phyloP scores from a whole-genome alignment of 2,888 invertebrate species.

The Metopia argyrocephala region DNA sequence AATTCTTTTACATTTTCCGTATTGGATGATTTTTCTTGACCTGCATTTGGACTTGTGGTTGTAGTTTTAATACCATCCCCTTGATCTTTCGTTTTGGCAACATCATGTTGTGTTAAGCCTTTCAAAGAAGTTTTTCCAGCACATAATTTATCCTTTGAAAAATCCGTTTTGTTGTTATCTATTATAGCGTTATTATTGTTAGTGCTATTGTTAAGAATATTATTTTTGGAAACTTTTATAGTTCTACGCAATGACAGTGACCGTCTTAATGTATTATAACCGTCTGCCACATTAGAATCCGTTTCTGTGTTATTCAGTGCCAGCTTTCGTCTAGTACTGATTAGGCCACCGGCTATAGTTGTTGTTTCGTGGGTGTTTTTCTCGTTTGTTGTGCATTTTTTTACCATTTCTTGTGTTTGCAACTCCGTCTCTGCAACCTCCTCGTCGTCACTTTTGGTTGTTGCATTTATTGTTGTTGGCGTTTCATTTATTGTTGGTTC shows the following conservation, averaged over 20 bases:
- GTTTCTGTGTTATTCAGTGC: slow-evolving; percentile 63
- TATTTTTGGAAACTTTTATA: slow-evolving; percentile 63
- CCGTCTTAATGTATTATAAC: slow-evolving; percentile 65
- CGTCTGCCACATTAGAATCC: slow-evolving; percentile 44
- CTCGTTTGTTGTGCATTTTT: slow-evolving; percentile 39
- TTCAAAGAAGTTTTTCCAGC: slow-evolving; percentile 46
- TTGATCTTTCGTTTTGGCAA: slow-evolving; percentile 39
- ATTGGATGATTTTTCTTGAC: neutral
- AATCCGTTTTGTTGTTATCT: slow-evolving; percentile 68
- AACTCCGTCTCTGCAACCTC: slow-evolving; percentile 11
- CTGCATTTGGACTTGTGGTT: slow-evolving; percentile 35
- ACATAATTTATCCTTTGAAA: slow-evolving; percentile 50
- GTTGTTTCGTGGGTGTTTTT: slow-evolving; percentile 49
- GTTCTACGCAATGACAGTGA: slow-evolving; percentile 69
- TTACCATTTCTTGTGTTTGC: slow-evolving; percentile 35
- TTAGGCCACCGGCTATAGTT: slow-evolving; percentile 50
- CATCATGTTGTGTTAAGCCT: slow-evolving; percentile 41
- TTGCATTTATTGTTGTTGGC: slow-evolving; percentile 36
- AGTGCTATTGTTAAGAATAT: slow-evolving; percentile 22
- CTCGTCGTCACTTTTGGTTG: slow-evolving; percentile 19
- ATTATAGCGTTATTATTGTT: neutral
- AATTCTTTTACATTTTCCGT: slow-evolving; percentile 40
- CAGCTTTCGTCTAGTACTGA: slow-evolving; percentile 63
- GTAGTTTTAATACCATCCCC: slow-evolving; percentile 34
- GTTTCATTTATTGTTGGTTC: slow-evolving; percentile 65